These are phyloP conservation scores for Narcine bancroftii DNA, from an alignment of 2,113 vertebrate species.

Conservation along the genomic window DNA sequence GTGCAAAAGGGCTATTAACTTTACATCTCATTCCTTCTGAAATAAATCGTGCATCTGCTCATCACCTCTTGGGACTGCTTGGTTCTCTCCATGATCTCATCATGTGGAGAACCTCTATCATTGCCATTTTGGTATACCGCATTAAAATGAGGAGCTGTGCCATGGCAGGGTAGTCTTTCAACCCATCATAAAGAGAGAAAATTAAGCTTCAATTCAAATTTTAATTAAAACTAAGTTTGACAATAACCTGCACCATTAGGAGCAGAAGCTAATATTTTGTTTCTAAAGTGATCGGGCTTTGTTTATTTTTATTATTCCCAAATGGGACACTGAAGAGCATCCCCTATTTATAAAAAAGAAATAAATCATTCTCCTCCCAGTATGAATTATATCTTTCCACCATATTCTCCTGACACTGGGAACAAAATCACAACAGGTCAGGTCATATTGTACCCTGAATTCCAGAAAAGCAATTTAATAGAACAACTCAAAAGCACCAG, in stretches of 20 bases:
- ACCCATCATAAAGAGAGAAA: not conserved
- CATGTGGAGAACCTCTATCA: not conserved
- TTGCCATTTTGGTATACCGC: not conserved
- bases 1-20: not conserved
- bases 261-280: not conserved
- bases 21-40: not conserved
- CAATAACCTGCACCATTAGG: not conserved
- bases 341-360: not conserved
- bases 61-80: not conserved
- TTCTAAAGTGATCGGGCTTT: not conserved
- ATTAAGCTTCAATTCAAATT: too few species aligned
- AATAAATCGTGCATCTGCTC: not conserved
- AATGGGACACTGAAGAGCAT: not conserved
- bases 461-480: not conserved
- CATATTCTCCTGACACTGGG: not conserved
- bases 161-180: not conserved
- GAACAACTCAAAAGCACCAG: not conserved
- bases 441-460: not conserved
- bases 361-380: constrained; percentile 16
- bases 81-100: not conserved
- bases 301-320: not conserved
- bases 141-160: not conserved
- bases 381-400: not conserved
- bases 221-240: too few species aligned
- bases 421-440: not conserved